Conservation (phyloP, 1,140 invertebrate species). For the Xylocopa sonorina region DNA sequence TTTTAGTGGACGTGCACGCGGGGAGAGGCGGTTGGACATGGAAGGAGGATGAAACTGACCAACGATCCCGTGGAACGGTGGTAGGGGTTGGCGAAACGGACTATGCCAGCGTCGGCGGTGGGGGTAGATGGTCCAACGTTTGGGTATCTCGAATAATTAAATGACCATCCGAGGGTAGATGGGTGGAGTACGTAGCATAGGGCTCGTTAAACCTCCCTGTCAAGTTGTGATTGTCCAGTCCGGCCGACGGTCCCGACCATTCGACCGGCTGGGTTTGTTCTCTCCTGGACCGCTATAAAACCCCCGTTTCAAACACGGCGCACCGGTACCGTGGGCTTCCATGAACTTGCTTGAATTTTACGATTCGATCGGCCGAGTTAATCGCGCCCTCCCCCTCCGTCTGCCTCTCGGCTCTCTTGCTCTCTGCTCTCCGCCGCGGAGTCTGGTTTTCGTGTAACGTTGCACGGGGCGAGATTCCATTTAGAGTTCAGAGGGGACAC, state of each 20-base stretch:
- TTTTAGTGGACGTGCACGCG: constrained; percentile 41
- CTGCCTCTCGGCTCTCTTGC: background rate
- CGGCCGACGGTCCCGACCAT: constrained; percentile 70
- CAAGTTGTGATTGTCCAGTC: constrained; percentile 81
- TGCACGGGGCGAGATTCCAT: constrained; percentile 41
- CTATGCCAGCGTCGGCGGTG: constrained; percentile 28
- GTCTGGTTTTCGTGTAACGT: constrained; percentile 40
- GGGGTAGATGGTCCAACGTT: constrained; percentile 70
- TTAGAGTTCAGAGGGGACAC: constrained; percentile 45
- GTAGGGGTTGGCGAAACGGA: constrained; percentile 40
- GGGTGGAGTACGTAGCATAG: constrained; percentile 73
- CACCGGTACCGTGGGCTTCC: constrained; percentile 41
- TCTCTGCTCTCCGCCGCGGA: constrained; percentile 5
- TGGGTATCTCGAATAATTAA: constrained; percentile 82
- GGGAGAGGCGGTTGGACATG: constrained; percentile 10
- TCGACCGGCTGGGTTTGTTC: constrained; percentile 73
- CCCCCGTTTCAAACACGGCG: constrained; percentile 67
- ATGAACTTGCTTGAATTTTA: constrained; percentile 72
- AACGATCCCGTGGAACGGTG: constrained; percentile 30
- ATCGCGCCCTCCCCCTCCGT: constrained; percentile 49
- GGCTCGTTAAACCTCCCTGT: constrained; percentile 82
- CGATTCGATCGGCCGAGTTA: constrained; percentile 77
- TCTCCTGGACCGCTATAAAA: constrained; percentile 79
- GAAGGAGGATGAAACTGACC: constrained; percentile 58
- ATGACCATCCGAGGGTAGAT: constrained; percentile 79